These are phyloP conservation scores for Hemibates koningsi DNA, from an alignment of 2,113 vertebrate genomes.

Conservation along the genomic window DNA sequence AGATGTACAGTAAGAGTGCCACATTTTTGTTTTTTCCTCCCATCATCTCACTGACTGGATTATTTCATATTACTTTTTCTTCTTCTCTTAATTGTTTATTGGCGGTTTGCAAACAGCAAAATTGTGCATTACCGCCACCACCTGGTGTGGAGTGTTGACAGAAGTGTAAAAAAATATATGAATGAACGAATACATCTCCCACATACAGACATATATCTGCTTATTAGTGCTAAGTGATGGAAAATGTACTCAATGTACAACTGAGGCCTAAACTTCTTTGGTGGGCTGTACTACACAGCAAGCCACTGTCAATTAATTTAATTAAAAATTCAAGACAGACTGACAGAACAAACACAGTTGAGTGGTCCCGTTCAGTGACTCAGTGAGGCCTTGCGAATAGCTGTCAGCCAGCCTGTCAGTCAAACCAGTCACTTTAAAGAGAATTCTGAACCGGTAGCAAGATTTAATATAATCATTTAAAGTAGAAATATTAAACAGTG, in stretches of 20 bases:
- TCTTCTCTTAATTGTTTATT: neutral
- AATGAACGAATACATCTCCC: neutral
- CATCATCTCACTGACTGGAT: too few species aligned
- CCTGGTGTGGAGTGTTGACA: neutral
- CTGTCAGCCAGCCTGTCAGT: neutral
- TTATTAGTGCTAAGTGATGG: neutral
- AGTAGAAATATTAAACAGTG: neutral
- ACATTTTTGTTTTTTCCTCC: too few species aligned
- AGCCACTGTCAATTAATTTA: rapidly evolving
- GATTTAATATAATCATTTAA: neutral
- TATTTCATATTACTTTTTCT: too few species aligned
- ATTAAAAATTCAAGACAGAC: neutral
- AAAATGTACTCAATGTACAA: neutral
- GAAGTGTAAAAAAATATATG: neutral
- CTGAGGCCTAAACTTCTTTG: rapidly evolving
- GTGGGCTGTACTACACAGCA: neutral
- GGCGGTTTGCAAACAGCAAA: neutral
- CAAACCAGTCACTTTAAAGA: rapidly evolving
- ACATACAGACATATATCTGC: neutral
- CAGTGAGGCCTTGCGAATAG: neutral
- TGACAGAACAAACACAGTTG: neutral
- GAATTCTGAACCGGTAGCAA: rapidly evolving
- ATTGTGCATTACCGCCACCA: neutral
- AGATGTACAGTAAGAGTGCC: too few species aligned
- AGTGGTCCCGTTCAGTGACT: neutral